These are phyloP conservation scores for Macquaria ambigua DNA, from an alignment of 2,113 vertebrate species.

Conservation along the genomic window DNA sequence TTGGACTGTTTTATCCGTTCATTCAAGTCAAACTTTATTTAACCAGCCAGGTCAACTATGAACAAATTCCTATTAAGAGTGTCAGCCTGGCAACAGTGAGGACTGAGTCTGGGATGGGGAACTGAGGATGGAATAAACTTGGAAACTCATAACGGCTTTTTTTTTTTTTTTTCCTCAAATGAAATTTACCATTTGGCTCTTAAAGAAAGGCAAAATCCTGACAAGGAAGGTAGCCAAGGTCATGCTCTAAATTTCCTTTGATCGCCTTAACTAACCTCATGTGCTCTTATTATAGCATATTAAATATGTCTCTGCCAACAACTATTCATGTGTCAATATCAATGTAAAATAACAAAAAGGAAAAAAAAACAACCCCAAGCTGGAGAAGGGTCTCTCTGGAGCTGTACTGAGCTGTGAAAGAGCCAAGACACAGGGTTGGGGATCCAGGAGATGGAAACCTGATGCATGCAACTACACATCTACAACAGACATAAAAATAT, in stretches of 20 bases:
- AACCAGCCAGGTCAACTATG: slow-evolving; percentile 43
- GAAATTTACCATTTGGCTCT: slow-evolving; percentile 14
- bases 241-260: slow-evolving; percentile 17
- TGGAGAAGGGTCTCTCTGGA: slow-evolving; percentile 21
- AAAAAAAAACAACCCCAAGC: not conserved
- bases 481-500: slow-evolving; percentile 25
- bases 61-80: slow-evolving; percentile 36
- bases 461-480: slow-evolving; percentile 38
- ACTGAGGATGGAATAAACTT: slow-evolving; percentile 31
- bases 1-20: slow-evolving; percentile 30
- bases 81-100: slow-evolving; percentile 40
- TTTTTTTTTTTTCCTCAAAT: slow-evolving; percentile 2
- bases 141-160: slow-evolving; percentile 4
- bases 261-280: slow-evolving; percentile 28
- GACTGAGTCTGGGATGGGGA: slow-evolving; percentile 24
- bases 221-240: slow-evolving; percentile 12
- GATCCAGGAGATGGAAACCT: slow-evolving; percentile 39
- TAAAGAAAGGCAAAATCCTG: not conserved
- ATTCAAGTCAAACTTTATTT: slow-evolving; percentile 45
- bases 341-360: slow-evolving; percentile 30
- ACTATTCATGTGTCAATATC: slow-evolving; percentile 32
- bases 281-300: slow-evolving; percentile 26
- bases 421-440: slow-evolving; percentile 33
- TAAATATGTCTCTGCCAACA: slow-evolving; percentile 28
- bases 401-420: slow-evolving; percentile 28